Base-by-base conservation (phyloP, 2,888 invertebrate genomes). In the Trissonchulus sp. region DNA sequence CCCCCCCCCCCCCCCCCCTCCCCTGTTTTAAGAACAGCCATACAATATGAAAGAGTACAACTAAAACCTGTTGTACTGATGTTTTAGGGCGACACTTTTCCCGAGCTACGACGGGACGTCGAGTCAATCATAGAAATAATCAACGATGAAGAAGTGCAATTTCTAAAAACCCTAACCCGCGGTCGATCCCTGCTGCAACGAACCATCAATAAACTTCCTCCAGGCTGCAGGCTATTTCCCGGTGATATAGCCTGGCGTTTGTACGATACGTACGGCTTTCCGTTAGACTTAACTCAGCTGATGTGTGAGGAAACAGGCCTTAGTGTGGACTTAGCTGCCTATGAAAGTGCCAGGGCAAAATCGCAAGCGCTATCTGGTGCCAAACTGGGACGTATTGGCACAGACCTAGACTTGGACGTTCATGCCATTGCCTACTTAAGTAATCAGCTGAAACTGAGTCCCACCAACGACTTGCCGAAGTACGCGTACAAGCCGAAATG, bases 181-280 rank as follows among this genome's bases (percentile, higher is more conserved):
- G 99, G 99, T 0, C 90, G 93, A 79, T 92, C 91, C 85, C 87
- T 99, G 65, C 88, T 99, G 15, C 92, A 96, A 85, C 90, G 95
- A 82, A 95, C 96, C 1, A 92, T 98, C 78, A 89, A 89, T 74
- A 94, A 94, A 85, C 87, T 97, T 48, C 85, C 84, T 8, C 90
- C 89, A 72, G 88, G 89, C 0, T 83, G 85, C 2, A 91, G 90
- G 83, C 87, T 89, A 69, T 88, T 98, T 78, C 96, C 97, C 60
- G 95, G 87, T 74, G 94, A 98, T 86, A 90, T 99, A 72, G 97
- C 98, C 0, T 99, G 99, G 99, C 89, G 96, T 76, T 88, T 99
- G 75, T 99, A 99, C 86, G 99, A 99, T 84, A 99, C 99, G 0
- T 99, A 98, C 84, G 99, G 99, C 30, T 99, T 99, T 85, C 99